Base-by-base conservation (phyloP, 2,797 vertebrate species). In the Atherinosoma microstoma region DNA sequence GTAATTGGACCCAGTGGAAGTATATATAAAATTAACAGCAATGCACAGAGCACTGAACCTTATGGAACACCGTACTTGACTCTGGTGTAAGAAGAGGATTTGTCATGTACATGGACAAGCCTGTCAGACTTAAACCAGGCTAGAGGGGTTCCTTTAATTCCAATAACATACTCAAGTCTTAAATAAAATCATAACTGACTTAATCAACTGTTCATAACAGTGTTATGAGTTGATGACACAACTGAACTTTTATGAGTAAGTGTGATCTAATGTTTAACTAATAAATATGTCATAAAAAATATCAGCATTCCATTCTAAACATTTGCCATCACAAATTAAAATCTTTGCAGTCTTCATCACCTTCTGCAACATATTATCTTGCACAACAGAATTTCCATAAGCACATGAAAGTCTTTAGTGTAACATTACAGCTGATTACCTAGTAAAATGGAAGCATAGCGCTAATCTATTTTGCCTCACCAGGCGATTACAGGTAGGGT, bases 361-460 rank as follows among this genome's bases (percentile, higher is more conserved):
- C 32, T 61, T 57, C 16, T 57, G 58, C 49, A 64, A 47, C 57
- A 47, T 65, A 38, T 60, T 64, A 57, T 75, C 60, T 59, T 24
- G 29, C 30, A 49, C 27, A 70, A 62, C 58, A 70, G 24, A 45
- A 68, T 67, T 35, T 58, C 70, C 42, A 16, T 10, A 30, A 75
- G 30, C 65, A 38, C 51, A 10, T 29, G 53, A 60, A 35, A 9
- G 36, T 73, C 81, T 73, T 68, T 36, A 42, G 51, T 73, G 66
- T 71, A 75, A 80, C 73, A 86, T 81, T 79, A 84, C 47, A 67
- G 70, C 42, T 77, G 75, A 88, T 87, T 77, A 84, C 65, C 62
- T 57, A 74, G 58, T 80, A 70, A 78, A 85, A 78, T 70, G 57
- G 81, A 76, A 73, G 63, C 65, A 70, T 65, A 80, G 49, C 20